Percentiles rank a stretch among this genome's conserved stretches.
These are phyloP conservation scores for Eubasilissa splendida DNA, from an alignment of 2,888 invertebrate genomes.

Conservation along the genomic window DNA sequence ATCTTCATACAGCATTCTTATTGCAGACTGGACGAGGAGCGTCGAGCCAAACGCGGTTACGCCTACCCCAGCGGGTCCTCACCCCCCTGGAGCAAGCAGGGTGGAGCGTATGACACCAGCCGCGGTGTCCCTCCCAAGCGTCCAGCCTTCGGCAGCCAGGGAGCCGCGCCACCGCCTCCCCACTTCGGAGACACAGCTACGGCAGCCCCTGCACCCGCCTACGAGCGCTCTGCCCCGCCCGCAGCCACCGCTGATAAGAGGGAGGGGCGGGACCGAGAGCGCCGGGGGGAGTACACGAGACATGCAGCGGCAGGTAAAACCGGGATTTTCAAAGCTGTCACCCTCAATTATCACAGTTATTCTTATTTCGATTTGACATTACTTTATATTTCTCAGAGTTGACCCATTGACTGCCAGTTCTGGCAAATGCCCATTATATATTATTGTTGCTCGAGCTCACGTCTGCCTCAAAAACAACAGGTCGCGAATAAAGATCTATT, in stretches of 20 bases:
- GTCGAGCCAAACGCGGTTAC: constrained; percentile 67
- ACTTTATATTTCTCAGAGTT: too few relatives aligned
- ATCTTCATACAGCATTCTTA: too few relatives aligned
- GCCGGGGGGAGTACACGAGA: constrained; percentile 64
- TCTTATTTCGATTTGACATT: too few relatives aligned
- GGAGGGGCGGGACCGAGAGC: constrained; percentile 66
- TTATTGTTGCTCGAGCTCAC: too few relatives aligned
- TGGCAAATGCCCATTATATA: too few relatives aligned
- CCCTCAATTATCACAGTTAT: too few relatives aligned
- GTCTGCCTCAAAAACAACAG: too few relatives aligned
- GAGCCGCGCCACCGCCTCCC: constrained; percentile 25
- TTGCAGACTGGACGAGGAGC: constrained; percentile 73
- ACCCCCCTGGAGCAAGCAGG: constrained; percentile 33
- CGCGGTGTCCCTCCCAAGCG: constrained; percentile 31
- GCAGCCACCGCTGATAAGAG: constrained; percentile 17
- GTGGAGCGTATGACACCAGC: constrained; percentile 10
- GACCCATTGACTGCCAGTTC: too few relatives aligned
- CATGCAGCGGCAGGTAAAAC: constrained; percentile 64
- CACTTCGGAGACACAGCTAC: constrained; percentile 25
- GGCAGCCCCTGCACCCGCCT: constrained; percentile 66
- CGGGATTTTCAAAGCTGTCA: too few relatives aligned
- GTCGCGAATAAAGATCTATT: too few relatives aligned
- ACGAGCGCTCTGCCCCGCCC: constrained; percentile 61
- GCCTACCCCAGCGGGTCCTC: constrained; percentile 26
- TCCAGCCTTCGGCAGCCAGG: not conserved